Conservation (phyloP, 2,797 vertebrate species). For the Picus viridis region DNA sequence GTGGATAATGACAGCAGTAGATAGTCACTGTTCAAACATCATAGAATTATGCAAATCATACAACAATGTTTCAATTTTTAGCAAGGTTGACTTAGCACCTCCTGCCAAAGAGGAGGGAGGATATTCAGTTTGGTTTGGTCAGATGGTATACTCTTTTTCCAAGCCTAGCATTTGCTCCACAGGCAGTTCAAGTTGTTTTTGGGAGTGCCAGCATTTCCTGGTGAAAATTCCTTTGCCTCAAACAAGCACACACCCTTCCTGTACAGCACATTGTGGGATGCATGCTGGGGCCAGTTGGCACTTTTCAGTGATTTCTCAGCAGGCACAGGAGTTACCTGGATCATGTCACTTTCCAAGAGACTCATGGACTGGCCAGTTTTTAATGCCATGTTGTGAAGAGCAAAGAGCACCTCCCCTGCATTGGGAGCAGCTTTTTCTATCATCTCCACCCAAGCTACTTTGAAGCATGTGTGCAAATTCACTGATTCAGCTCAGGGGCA, state of each 20-base stretch:
- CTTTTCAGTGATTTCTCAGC: background rate
- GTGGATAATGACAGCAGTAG: background rate
- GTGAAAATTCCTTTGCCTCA: slow-evolving; percentile 32
- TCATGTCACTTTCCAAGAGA: background rate
- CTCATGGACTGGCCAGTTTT: background rate
- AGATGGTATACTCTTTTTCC: background rate
- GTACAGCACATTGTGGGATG: background rate
- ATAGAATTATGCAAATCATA: background rate
- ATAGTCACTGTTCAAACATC: background rate
- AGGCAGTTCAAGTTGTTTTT: background rate
- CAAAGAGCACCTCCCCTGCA: background rate
- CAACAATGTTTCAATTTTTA: background rate
- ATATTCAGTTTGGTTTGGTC: background rate
- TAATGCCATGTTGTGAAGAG: accelerated
- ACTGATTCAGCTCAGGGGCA: background rate
- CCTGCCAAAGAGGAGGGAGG: background rate
- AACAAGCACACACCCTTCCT: slow-evolving; percentile 33
- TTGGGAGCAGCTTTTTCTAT: background rate
- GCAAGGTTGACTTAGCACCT: background rate
- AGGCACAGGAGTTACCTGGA: background rate
- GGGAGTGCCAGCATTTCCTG: slow-evolving; percentile 1
- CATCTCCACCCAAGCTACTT: accelerated
- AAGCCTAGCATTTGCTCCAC: background rate
- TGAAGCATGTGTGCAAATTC: background rate
- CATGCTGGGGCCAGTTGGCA: background rate